These are phyloP conservation scores for Seira ritae DNA, from an alignment of 2,888 invertebrate species.

Conservation along the genomic window DNA sequence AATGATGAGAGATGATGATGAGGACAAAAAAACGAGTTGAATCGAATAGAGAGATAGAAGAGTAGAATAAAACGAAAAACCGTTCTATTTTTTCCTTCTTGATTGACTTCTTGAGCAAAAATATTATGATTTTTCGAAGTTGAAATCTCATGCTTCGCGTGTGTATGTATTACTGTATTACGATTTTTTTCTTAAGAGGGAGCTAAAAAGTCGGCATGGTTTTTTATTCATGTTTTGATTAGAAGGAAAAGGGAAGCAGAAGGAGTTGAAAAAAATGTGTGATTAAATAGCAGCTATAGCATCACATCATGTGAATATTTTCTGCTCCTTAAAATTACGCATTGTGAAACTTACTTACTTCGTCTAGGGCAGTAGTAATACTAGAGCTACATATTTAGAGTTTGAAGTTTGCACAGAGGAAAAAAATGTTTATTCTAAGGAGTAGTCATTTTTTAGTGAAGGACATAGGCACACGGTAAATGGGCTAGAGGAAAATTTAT, in stretches of 20 bases:
- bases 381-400: no score
- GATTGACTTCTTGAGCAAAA: background rate
- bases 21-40: no score
- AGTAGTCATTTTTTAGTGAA: background rate
- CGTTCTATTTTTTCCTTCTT: background rate
- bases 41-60: no score
- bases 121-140: background rate
- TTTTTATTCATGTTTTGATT: constrained; percentile 1
- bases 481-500: no score
- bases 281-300: no score
- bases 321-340: no score
- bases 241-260: constrained; percentile 19
- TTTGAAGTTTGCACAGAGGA: no score
- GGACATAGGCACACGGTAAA: background rate
- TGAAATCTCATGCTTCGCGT: background rate
- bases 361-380: no score
- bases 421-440: no score
- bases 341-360: no score
- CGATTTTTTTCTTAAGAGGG: background rate
- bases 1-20: background rate
- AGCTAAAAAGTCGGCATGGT: background rate
- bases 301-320: no score
- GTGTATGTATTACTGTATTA: no score
- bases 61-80: background rate
- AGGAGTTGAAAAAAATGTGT: background rate